Percentiles rank a stretch among this genome's conserved stretches.
Evolutionary conservation across 64 coral and sea anemone genomes (phyloP).

Genomic region (Montipora cactus): DNA sequence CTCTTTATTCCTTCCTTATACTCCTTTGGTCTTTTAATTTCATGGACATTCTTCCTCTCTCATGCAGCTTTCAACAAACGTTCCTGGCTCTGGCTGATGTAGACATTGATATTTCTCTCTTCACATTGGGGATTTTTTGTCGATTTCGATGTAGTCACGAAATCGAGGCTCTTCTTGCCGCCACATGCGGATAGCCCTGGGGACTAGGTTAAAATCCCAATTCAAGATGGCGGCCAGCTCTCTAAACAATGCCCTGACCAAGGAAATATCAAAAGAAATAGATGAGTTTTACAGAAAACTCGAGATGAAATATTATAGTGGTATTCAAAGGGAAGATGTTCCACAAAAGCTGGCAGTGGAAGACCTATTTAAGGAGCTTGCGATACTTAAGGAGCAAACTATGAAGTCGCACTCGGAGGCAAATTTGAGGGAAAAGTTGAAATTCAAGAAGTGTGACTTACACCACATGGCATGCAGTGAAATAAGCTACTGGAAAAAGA

Average conservation of each 20-base stretch:
- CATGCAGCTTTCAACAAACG: no score
- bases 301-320: slow-evolving; percentile 59
- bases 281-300: slow-evolving; percentile 57
- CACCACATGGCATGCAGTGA: slow-evolving; percentile 73
- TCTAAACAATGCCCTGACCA: slow-evolving; percentile 19
- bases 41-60: no score
- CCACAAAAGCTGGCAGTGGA: slow-evolving; percentile 61
- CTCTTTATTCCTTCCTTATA: no score
- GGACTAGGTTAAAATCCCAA: slow-evolving; percentile 16
- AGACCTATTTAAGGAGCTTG: slow-evolving; percentile 71
- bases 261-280: slow-evolving; percentile 54
- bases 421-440: slow-evolving; percentile 65
- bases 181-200: slow-evolving; percentile 56
- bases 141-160: slow-evolving; percentile 55
- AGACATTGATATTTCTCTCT: no score
- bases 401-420: slow-evolving; percentile 46
- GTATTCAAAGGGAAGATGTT: slow-evolving; percentile 61
- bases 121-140: slow-evolving; percentile 57
- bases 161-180: slow-evolving; percentile 54
- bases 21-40: no score
- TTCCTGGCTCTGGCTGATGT: no score
- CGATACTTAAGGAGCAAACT: slow-evolving; percentile 53
- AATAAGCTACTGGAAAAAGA: slow-evolving; percentile 53
- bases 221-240: slow-evolving; percentile 64
- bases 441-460: slow-evolving; percentile 55